A percentile compares a stretch with the other conserved stretches of the same genome.
phyloP scores from a whole-genome alignment of 2,888 invertebrate genomes.

The Drosophila flavopinicola region DNA sequence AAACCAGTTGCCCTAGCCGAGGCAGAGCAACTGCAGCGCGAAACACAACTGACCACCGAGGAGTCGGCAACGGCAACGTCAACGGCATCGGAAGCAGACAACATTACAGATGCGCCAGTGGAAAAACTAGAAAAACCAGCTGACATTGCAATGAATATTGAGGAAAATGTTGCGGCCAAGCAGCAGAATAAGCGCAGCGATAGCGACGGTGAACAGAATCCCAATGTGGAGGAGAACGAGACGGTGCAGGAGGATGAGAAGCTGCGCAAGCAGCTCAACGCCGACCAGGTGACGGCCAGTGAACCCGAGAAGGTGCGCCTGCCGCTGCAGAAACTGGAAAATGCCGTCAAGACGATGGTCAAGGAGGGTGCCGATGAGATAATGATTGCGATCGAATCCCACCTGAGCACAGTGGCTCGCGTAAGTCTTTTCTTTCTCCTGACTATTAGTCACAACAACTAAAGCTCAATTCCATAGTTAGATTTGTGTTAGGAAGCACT shows the following conservation, averaged over 20 bases:
- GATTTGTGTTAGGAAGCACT: no score
- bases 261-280: slow-evolving; percentile 85
- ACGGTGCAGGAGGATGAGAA: slow-evolving; percentile 86
- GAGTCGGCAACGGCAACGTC: slow-evolving; percentile 51
- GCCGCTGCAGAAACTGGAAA: slow-evolving; percentile 85
- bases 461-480: no score
- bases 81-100: slow-evolving; percentile 58
- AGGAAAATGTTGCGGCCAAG: slow-evolving; percentile 67
- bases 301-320: slow-evolving; percentile 86
- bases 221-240: slow-evolving; percentile 82
- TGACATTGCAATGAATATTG: slow-evolving; percentile 35
- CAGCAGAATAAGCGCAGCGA: slow-evolving; percentile 78
- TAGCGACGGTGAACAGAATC: slow-evolving; percentile 52
- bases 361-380: slow-evolving; percentile 84
- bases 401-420: slow-evolving; percentile 74
- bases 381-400: slow-evolving; percentile 86
- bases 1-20: slow-evolving; percentile 83
- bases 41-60: slow-evolving; percentile 43
- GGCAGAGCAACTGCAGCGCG: slow-evolving; percentile 61
- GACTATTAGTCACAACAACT: no score
- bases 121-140: slow-evolving; percentile 72
- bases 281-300: slow-evolving; percentile 85
- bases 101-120: slow-evolving; percentile 45
- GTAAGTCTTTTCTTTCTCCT: no score
- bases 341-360: slow-evolving; percentile 74